Base-by-base conservation (phyloP, 2,113 vertebrate species). In the Lepisosteus osseus region DNA sequence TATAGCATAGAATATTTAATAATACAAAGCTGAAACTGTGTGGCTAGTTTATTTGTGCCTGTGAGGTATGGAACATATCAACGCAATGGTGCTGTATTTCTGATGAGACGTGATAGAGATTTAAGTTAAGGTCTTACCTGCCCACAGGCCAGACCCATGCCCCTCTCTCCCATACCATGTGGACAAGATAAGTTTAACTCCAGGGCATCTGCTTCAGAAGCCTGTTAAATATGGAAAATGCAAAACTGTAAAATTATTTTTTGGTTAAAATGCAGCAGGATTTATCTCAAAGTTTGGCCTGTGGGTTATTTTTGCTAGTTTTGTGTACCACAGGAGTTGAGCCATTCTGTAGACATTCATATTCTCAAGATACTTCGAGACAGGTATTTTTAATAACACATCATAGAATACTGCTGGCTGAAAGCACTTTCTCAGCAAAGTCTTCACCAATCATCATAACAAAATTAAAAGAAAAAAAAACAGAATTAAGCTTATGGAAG, bases 101-200 rank as follows among this genome's bases (percentile, higher is more conserved):
- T 74, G 67, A 71, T 40, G 41, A 72, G 74, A 82, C 61, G 72
- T 29, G 66, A 73, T 73, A 54, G 45, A 72, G 47, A 69, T 47
- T 74, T 71, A 40, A 45, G 66, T 67, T 65, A 5, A 62, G 66
- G 54, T 71, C 76, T 62, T 92, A 98, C 97, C 93, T 98, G 95
- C 78, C 97, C 97, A 78, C 97, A 99, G 76, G 97, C 96, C 82
- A 99, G 85, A 59, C 96, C 96, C 96, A 98, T 98, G 81, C 97
- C 97, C 91, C 93, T 91, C 80, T 98, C 97, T 70, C 96, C 95
- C 96, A 98, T 99, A 66, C 96, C 96, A 76, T 98, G 97, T 79
- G 95, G 95, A 88, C 97, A 98, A 0, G 97, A 99, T 74, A 99
- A 82, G 87, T 98, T 99, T 72, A 99, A 87, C 90, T 99, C 97